A percentile compares a stretch with the other conserved stretches of the same genome.
Evolutionary conservation across 2,888 invertebrate genomes (phyloP).

Genomic region (Zhuqinia jingwanae): DNA sequence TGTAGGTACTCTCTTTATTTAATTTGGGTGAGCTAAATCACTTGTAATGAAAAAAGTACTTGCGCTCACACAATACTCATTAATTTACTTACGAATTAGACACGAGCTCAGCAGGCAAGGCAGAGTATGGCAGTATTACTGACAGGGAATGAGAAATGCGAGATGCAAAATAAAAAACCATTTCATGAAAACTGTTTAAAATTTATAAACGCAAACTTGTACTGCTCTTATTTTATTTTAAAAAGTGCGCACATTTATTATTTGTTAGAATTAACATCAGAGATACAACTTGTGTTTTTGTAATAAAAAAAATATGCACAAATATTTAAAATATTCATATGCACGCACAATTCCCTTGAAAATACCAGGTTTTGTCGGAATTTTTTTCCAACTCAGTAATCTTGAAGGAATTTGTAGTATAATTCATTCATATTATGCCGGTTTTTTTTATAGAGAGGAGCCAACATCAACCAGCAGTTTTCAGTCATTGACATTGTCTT

Average conservation of each 20-base stretch:
- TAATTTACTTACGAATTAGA: too few species aligned
- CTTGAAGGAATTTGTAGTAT: not conserved
- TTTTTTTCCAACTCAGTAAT: not conserved
- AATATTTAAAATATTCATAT: conserved; percentile 1
- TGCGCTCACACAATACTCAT: not conserved
- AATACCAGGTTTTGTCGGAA: not conserved
- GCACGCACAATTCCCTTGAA: not conserved
- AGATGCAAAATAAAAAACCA: too few species aligned
- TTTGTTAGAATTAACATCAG: too few species aligned
- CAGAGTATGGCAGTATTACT: too few species aligned
- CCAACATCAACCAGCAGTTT: too few species aligned
- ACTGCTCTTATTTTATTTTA: too few species aligned
- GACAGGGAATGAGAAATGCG: too few species aligned
- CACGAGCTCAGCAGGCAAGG: too few species aligned
- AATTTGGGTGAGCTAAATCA: not conserved
- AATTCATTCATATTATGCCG: not conserved
- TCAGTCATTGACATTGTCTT: conserved; percentile 47
- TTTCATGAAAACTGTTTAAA: too few species aligned
- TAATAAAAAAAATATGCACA: not conserved
- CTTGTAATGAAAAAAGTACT: not conserved
- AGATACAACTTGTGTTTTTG: too few species aligned
- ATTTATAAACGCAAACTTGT: too few species aligned
- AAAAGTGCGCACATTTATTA: too few species aligned
- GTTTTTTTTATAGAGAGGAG: not conserved
- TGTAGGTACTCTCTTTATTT: not conserved